These are phyloP conservation scores for Gymnarchus niloticus DNA, from an alignment of 2,113 vertebrate genomes.

Conservation along the genomic window DNA sequence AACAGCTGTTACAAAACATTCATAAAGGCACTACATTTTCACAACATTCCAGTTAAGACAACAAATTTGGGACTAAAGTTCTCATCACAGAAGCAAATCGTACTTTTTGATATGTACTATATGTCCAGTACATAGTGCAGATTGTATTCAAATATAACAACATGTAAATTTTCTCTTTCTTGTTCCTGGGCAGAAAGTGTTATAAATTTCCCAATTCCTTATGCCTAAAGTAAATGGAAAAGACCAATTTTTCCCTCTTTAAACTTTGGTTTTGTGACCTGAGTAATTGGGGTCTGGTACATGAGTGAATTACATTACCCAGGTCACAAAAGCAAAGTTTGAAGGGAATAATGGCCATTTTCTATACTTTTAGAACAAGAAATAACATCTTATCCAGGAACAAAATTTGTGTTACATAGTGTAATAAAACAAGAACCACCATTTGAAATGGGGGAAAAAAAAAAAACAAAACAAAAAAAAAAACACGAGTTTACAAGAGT, in stretches of 20 bases:
- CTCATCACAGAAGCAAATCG: constrained; percentile 34
- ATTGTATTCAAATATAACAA: constrained; percentile 26
- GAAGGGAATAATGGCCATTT: too few species aligned
- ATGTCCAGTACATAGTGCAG: constrained; percentile 55
- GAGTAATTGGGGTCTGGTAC: too few species aligned
- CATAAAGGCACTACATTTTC: constrained; percentile 65
- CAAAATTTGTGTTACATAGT: too few species aligned
- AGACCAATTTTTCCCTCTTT: too few species aligned
- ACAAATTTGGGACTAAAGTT: constrained; percentile 40
- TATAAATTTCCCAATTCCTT: too few species aligned
- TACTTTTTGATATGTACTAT: constrained; percentile 39
- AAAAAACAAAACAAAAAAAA: neutral
- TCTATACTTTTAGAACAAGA: constrained; percentile 47
- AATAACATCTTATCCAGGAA: neutral
- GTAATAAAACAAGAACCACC: neutral
- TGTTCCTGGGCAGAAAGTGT: too few species aligned
- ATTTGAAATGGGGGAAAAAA: neutral
- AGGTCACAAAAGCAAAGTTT: too few species aligned
- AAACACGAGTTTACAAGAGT: neutral
- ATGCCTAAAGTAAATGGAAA: too few species aligned
- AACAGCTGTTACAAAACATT: constrained; percentile 63
- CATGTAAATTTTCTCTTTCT: too few species aligned
- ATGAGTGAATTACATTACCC: constrained; percentile 52
- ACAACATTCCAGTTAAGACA: constrained; percentile 66
- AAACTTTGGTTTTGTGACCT: too few species aligned